phyloP scores from a whole-genome alignment of 2,888 invertebrate genomes.

The Hyposoter didymator region DNA sequence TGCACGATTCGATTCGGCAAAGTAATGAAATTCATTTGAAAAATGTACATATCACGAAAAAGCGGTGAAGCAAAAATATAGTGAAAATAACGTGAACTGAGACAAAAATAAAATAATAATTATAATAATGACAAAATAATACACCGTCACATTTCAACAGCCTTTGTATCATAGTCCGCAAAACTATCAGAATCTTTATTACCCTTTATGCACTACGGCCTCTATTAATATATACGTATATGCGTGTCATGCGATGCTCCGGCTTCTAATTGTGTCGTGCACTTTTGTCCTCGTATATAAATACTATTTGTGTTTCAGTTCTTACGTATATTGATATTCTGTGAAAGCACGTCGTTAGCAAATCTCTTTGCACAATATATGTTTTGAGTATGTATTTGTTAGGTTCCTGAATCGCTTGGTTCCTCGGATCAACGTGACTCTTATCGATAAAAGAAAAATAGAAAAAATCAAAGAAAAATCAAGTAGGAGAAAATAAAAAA shows the following conservation, averaged over 20 bases:
- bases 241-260: conserved; percentile 60
- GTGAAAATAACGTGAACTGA: neutral
- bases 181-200: conserved; percentile 8
- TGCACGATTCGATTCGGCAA: neutral
- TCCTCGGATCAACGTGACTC: conserved; percentile 14
- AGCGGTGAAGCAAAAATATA: conserved; percentile 1
- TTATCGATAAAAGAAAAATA: neutral
- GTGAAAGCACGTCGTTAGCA: conserved; percentile 19
- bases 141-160: conserved; percentile 3
- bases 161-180: conserved; percentile 4
- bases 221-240: conserved; percentile 22
- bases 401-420: conserved; percentile 2
- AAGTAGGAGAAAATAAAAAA: neutral
- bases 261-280: conserved; percentile 49
- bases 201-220: conserved; percentile 47
- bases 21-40: neutral
- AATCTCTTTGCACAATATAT: conserved; percentile 18
- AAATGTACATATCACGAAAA: neutral
- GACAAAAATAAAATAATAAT: neutral
- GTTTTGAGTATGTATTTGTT: neutral
- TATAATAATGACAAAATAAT: conserved; percentile 20
- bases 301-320: neutral
- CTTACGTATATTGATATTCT: neutral
- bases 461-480: neutral
- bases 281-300: conserved; percentile 16